Conservation (phyloP, 2,113 vertebrate species). For the Triplophysa rosa region DNA sequence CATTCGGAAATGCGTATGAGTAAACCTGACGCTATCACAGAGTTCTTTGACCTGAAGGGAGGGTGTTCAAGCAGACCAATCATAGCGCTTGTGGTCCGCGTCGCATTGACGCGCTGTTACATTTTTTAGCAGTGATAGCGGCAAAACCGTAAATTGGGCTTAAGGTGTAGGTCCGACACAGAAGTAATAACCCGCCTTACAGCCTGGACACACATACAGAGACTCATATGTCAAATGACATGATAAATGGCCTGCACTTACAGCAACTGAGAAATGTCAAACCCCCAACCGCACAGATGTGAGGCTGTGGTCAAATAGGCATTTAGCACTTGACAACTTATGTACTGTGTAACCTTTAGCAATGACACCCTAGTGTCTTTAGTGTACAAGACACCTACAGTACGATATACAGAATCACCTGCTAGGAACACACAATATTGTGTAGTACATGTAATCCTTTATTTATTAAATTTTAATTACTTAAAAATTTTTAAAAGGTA, state of each 20-base stretch:
- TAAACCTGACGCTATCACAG: no score
- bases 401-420: not conserved
- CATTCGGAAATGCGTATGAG: no score
- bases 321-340: not conserved
- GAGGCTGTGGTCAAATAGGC: not conserved
- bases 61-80: no score
- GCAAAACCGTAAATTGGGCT: no score
- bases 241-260: conserved; percentile 21
- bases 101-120: no score
- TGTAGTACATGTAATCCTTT: not conserved
- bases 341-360: conserved; percentile 4
- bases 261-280: conserved; percentile 10
- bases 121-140: no score
- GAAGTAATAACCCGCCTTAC: not conserved
- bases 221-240: not conserved
- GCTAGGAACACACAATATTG: not conserved
- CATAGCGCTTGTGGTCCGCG: no score
- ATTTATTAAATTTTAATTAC: no score
- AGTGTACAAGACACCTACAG: not conserved
- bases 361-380: not conserved
- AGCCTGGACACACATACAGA: not conserved
- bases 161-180: not conserved
- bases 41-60: no score
- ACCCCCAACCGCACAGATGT: conserved; percentile 16
- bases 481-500: no score